A percentile compares a stretch with the other conserved stretches of the same genome.
Conservation (phyloP, 2,113 vertebrate genomes). For the Fulmarus glacialis region DNA sequence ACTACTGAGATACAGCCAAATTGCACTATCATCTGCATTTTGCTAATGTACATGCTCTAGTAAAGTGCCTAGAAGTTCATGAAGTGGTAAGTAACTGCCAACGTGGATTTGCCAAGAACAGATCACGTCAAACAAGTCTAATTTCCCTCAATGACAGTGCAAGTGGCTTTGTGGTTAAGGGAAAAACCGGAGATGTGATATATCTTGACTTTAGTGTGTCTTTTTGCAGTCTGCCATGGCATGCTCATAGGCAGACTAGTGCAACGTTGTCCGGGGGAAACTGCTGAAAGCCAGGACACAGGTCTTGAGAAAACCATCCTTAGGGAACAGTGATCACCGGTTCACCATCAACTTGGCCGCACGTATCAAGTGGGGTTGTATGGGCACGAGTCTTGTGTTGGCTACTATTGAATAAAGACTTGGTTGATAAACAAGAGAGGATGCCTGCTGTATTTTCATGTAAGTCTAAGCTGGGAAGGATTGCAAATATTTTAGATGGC, state of each 20-base stretch:
- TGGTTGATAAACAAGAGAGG: background rate
- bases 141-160: background rate
- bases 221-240: background rate
- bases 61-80: background rate
- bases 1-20: background rate
- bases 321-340: accelerated
- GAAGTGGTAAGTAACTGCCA: background rate
- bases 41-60: background rate
- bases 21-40: background rate
- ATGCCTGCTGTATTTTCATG: background rate
- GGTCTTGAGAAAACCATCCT: background rate
- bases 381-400: background rate
- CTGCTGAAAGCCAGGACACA: background rate
- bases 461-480: background rate
- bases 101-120: background rate
- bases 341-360: background rate
- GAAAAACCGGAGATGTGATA: background rate
- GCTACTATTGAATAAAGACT: background rate
- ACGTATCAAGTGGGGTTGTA: accelerated
- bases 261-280: background rate
- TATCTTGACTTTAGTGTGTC: background rate
- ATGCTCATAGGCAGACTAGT: background rate
- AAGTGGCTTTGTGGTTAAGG: background rate
- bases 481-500: background rate
- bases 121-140: background rate